A percentile compares a stretch with the other conserved stretches of the same genome.
These are phyloP conservation scores for Labia minor DNA, from an alignment of 2,888 invertebrate genomes.

Conservation along the genomic window DNA sequence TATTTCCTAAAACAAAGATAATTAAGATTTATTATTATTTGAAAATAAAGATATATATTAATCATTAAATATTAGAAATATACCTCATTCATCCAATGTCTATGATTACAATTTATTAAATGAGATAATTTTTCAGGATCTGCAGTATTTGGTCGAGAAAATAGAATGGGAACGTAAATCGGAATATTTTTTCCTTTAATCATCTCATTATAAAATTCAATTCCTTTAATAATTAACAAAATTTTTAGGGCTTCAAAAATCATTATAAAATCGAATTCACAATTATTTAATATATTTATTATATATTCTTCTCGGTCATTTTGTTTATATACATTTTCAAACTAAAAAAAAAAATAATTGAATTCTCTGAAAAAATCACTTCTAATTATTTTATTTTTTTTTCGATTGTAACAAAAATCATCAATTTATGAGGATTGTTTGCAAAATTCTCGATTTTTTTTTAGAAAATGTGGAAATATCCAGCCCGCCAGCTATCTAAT, in stretches of 20 bases:
- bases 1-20: neutral
- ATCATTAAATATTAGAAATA: too few species aligned
- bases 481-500: too few species aligned
- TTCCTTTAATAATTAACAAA: neutral
- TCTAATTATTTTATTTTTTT: too few species aligned
- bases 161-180: neutral
- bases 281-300: neutral
- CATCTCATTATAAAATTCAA: constrained; percentile 1
- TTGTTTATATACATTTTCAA: neutral
- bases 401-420: too few species aligned
- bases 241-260: neutral
- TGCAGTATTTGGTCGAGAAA: neutral
- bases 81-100: neutral
- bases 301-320: neutral
- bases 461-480: too few species aligned
- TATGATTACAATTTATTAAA: neutral
- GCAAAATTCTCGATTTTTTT: too few species aligned
- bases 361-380: too few species aligned
- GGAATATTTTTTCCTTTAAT: neutral
- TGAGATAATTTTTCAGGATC: neutral
- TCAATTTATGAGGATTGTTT: too few species aligned
- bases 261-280: neutral
- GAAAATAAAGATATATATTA: too few species aligned
- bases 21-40: neutral
- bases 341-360: neutral